Percentiles rank a stretch among this genome's conserved stretches.
phyloP scores from a whole-genome alignment of 2,797 vertebrate species.

The Denticeps clupeoides region DNA sequence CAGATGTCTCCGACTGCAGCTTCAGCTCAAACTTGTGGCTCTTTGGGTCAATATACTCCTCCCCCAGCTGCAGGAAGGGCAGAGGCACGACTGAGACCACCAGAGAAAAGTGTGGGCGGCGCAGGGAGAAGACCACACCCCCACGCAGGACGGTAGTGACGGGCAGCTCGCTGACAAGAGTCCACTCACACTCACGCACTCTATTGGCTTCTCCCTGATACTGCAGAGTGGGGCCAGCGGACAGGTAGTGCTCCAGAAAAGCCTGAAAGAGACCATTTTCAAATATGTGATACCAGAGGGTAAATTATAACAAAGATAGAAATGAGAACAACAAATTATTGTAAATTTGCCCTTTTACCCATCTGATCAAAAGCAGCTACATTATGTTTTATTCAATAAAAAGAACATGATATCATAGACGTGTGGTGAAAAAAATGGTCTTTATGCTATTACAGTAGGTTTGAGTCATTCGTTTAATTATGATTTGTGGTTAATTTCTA shows the following conservation, averaged over 20 bases:
- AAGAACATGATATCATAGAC: too few species aligned
- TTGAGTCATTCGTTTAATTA: too few species aligned
- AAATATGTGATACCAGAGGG: too few species aligned
- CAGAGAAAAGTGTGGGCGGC: conserved; percentile 80
- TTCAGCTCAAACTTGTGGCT: conserved; percentile 92
- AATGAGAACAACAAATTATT: too few species aligned
- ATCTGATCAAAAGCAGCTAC: too few species aligned
- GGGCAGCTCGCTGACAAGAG: conserved; percentile 82
- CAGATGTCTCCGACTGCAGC: conserved; percentile 87
- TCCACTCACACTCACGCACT: conserved; percentile 77
- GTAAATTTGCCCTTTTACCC: too few species aligned
- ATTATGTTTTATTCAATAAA: too few species aligned
- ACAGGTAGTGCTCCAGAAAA: conserved; percentile 81
- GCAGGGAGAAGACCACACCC: conserved; percentile 76
- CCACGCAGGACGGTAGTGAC: conserved; percentile 78
- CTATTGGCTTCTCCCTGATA: conserved; percentile 80
- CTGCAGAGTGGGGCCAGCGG: conserved; percentile 79
- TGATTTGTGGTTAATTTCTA: too few species aligned
- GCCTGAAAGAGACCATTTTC: conserved; percentile 46
- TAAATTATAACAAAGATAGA: too few species aligned
- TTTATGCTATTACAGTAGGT: too few species aligned
- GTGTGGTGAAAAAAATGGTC: too few species aligned
- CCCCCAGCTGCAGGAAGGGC: conserved; percentile 78
- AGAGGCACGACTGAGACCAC: conserved; percentile 80
- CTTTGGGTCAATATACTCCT: conserved; percentile 89